Evolutionary conservation across 2,888 invertebrate genomes (phyloP).

Genomic region (Agapostemon virescens): DNA sequence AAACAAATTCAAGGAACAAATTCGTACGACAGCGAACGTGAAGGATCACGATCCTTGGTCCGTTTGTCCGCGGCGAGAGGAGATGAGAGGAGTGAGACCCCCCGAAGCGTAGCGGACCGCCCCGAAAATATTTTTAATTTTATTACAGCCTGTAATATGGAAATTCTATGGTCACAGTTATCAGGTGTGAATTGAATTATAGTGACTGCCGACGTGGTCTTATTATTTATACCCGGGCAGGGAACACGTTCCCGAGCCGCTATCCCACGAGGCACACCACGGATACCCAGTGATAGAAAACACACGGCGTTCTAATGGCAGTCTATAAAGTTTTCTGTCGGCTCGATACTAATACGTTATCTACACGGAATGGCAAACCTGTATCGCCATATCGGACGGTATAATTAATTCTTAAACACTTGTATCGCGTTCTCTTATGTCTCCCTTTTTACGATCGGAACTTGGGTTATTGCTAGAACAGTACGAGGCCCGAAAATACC

Average conservation of each 20-base stretch:
- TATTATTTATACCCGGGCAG: slow-evolving; percentile 71
- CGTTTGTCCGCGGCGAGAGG: slow-evolving; percentile 37
- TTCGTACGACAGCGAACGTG: slow-evolving; percentile 58
- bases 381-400: slow-evolving; percentile 23
- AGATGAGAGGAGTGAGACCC: slow-evolving; percentile 64
- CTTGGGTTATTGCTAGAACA: not conserved
- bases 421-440: slow-evolving; percentile 4
- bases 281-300: slow-evolving; percentile 59
- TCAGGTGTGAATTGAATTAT: slow-evolving; percentile 79
- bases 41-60: slow-evolving; percentile 56
- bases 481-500: too few species aligned
- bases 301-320: slow-evolving; percentile 51
- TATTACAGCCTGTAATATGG: slow-evolving; percentile 74
- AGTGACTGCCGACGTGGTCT: slow-evolving; percentile 68
- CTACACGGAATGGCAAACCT: slow-evolving; percentile 54
- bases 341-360: slow-evolving; percentile 62
- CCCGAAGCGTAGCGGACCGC: slow-evolving; percentile 70
- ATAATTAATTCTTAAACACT: slow-evolving; percentile 58
- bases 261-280: slow-evolving; percentile 38
- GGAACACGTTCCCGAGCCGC: slow-evolving; percentile 56
- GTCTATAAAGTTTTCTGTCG: slow-evolving; percentile 63
- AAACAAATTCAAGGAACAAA: slow-evolving; percentile 67
- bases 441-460: slow-evolving; percentile 32
- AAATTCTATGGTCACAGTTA: slow-evolving; percentile 74
- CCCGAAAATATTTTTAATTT: slow-evolving; percentile 75